These are phyloP conservation scores for Drosophila lutescens DNA, from an alignment of 2,888 invertebrate species.

Conservation along the genomic window DNA sequence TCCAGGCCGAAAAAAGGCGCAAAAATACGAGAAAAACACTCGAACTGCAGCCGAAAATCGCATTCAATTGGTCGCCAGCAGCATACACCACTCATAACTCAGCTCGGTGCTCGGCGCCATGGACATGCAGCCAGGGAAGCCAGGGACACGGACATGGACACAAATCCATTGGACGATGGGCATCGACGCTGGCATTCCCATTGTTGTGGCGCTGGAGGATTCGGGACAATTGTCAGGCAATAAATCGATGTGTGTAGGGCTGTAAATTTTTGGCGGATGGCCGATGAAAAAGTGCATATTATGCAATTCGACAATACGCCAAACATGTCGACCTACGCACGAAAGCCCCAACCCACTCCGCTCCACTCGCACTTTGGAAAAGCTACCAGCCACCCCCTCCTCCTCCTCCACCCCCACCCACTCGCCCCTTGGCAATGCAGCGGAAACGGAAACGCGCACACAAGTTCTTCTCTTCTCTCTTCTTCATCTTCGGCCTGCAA, in stretches of 20 bases:
- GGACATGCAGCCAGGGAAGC: constrained; percentile 27
- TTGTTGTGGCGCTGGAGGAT: constrained; percentile 63
- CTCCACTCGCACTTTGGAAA: no score
- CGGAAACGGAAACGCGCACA: constrained; percentile 67
- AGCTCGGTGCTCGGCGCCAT: constrained; percentile 34
- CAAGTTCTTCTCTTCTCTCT: constrained; percentile 63
- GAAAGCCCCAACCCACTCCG: constrained; percentile 31
- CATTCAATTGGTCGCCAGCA: constrained; percentile 69
- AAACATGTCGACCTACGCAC: constrained; percentile 73
- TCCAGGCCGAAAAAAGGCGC: constrained; percentile 49
- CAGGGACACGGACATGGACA: constrained; percentile 58
- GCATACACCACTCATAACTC: constrained; percentile 71
- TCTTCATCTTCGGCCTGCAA: constrained; percentile 63
- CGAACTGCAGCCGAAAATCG: constrained; percentile 52
- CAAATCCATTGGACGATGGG: constrained; percentile 65
- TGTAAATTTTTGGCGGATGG: constrained; percentile 81
- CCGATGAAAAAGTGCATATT: constrained; percentile 82
- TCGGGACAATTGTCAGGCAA: constrained; percentile 82
- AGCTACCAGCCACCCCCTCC: not conserved
- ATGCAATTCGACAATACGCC: constrained; percentile 82
- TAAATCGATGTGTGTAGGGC: constrained; percentile 83
- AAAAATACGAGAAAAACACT: constrained; percentile 26
- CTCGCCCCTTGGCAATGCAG: constrained; percentile 36
- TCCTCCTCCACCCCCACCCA: not conserved
- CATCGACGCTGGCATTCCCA: constrained; percentile 59